Evolutionary conservation across 2,113 vertebrate species (phyloP), one percentile per base, ranked within the genome.

Genomic region (Rhabdomys dilectus): DNA sequence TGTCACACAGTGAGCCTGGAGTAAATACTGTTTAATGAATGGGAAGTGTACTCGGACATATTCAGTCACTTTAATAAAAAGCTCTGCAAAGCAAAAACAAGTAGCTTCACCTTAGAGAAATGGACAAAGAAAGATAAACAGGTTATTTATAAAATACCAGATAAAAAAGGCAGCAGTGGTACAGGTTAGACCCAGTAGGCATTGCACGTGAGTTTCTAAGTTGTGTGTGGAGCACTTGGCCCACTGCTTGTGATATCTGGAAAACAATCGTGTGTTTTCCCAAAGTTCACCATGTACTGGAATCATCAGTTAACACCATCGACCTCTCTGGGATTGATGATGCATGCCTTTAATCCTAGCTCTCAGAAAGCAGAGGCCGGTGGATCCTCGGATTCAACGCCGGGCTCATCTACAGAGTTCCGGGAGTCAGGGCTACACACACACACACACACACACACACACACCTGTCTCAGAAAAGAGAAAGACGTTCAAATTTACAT

Each of bases 61-160:
- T 12, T 73, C 42, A 73, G 10, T 82, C 36, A 48, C 73, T 90
- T 86, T 24, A 58, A n/a, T 21, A 89, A 77, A 77, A 19, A 19
- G 80, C 36, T 95, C 91, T 82, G 92, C 31, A 91, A 60, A 48
- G n/a, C n/a, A 66, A 62, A 60, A 39, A 58, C 24, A 85, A 62
- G 81, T 64, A 29, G 21, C 39, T 64, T 39, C 22, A 42, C 58
- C 56, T 84, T 85, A 62, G 24, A 58, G 60, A 82, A 85, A 91
- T 31, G 58, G 58, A 16, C 36, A 72, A 78, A 72, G 45, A 78
- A 88, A 51, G 24, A 90, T 93, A 3, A 24, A 82, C 45, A 92
- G 53, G 7, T 92, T 42, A 94, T 73, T 77, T 39, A 68, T 88
- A 90, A 76, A 87, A 87, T n/a, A 72, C 53, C 56, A 93, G 90